Evolutionary conservation across 2,113 vertebrate genomes (phyloP).

Genomic region (Solea senegalensis): DNA sequence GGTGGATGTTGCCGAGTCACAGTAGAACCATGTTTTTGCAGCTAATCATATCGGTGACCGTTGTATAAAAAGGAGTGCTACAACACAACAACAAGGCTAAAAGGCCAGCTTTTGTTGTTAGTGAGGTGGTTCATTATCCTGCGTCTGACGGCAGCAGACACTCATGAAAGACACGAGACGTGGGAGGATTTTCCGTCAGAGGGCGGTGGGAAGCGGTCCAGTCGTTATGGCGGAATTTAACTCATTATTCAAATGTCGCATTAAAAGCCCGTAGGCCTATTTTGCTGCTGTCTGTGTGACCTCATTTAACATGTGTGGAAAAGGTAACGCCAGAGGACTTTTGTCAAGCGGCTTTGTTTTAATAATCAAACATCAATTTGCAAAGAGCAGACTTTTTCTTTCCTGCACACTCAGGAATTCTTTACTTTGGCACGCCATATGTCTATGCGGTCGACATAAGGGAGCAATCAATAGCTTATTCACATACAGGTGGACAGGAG

Average conservation of each 20-base stretch:
- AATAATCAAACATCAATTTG: constrained; percentile 57
- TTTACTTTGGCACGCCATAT: constrained; percentile 51
- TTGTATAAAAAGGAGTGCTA: constrained; percentile 1
- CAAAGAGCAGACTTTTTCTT: constrained; percentile 25
- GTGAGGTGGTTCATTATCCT: constrained; percentile 54
- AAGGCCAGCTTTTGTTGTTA: constrained; percentile 31
- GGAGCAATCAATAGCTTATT: constrained; percentile 79
- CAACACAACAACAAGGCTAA: constrained; percentile 26
- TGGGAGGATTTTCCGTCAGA: constrained; percentile 60
- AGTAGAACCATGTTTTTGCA: no score
- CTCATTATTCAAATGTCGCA: constrained; percentile 57
- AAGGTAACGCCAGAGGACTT: constrained; percentile 14
- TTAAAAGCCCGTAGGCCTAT: constrained; percentile 37
- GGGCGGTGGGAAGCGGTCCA: constrained; percentile 37
- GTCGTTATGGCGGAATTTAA: constrained; percentile 39
- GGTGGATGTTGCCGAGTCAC: not conserved
- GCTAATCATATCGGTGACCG: not conserved
- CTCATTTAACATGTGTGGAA: constrained; percentile 35
- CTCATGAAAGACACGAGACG: constrained; percentile 45
- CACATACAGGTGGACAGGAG: constrained; percentile 73
- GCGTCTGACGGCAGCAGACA: constrained; percentile 46
- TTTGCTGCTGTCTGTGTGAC: constrained; percentile 38
- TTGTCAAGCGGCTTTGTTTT: constrained; percentile 29
- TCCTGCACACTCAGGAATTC: constrained; percentile 53
- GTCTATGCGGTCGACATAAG: constrained; percentile 66